phyloP scores from a whole-genome alignment of 2,113 vertebrate species.

The Microcebus lehilahytsara region DNA sequence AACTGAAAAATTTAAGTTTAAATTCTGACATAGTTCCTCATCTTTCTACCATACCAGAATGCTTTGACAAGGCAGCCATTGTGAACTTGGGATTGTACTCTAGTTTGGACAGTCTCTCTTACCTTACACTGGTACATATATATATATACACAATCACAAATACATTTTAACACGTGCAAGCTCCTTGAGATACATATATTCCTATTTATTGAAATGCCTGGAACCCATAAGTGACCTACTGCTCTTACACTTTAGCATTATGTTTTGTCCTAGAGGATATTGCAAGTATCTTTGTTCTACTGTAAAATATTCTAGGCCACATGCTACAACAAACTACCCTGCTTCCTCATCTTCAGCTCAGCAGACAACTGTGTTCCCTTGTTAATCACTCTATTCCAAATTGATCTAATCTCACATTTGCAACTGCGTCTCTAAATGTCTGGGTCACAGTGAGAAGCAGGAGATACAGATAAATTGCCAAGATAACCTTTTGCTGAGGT shows the following conservation, averaged over 20 bases:
- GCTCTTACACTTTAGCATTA: not conserved
- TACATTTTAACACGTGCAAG: not conserved
- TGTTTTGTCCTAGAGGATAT: not conserved
- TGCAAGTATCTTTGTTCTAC: not conserved
- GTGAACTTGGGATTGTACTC: not conserved
- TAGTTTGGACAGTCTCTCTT: not conserved
- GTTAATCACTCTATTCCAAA: conserved; percentile 22
- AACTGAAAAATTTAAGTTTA: not conserved
- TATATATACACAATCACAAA: not conserved
- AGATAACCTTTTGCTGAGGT: conserved; percentile 71
- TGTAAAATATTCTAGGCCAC: not conserved
- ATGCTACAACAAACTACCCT: not conserved
- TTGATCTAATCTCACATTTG: conserved; percentile 53
- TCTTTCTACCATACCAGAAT: not conserved
- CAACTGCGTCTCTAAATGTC: conserved; percentile 47
- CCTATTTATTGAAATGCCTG: not conserved
- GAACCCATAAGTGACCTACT: not conserved
- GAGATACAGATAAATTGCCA: conserved; percentile 67
- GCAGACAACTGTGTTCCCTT: not conserved
- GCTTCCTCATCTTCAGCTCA: not conserved
- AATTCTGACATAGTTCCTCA: not conserved
- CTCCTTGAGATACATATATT: not conserved
- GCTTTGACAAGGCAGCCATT: not conserved
- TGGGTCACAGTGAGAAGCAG: conserved; percentile 35
- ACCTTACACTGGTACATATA: not conserved